A percentile compares a stretch with the other conserved stretches of the same genome.
These are phyloP conservation scores for Lepidothrix coronata DNA, from an alignment of 2,113 vertebrate genomes.

Conservation along the genomic window DNA sequence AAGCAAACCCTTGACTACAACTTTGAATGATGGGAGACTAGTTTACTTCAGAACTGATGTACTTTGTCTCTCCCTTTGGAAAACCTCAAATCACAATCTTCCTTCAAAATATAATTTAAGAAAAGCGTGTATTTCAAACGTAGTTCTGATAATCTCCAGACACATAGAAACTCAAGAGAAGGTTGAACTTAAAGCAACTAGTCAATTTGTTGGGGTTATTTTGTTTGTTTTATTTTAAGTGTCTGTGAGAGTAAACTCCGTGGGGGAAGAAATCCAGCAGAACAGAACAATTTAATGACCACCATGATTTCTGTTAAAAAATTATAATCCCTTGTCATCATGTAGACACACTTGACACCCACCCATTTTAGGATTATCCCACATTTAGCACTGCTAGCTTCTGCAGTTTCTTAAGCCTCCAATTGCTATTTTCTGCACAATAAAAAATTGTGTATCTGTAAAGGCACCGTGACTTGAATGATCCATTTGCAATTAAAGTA, in stretches of 20 bases:
- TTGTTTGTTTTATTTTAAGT: background rate
- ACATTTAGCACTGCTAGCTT: background rate
- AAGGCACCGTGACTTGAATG: background rate
- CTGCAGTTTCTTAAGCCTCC: background rate
- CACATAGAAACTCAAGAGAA: background rate
- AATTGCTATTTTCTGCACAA: background rate
- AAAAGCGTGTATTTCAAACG: background rate
- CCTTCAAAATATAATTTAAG: background rate
- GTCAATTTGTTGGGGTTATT: background rate
- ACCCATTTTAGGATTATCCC: background rate
- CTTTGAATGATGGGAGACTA: background rate
- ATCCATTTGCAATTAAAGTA: slow-evolving; percentile 14
- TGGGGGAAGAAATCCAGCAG: background rate
- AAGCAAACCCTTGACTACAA: background rate
- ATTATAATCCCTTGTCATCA: background rate
- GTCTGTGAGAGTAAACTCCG: background rate
- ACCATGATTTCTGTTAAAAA: background rate
- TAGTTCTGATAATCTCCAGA: background rate
- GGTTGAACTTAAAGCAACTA: background rate
- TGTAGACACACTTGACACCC: background rate
- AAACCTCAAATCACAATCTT: background rate
- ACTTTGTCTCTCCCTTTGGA: background rate
- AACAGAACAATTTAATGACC: background rate
- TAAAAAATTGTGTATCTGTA: background rate
- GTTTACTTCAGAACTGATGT: background rate